These are phyloP conservation scores for Coelogynopora nodosa DNA, from an alignment of 2,888 invertebrate genomes.

Conservation along the genomic window DNA sequence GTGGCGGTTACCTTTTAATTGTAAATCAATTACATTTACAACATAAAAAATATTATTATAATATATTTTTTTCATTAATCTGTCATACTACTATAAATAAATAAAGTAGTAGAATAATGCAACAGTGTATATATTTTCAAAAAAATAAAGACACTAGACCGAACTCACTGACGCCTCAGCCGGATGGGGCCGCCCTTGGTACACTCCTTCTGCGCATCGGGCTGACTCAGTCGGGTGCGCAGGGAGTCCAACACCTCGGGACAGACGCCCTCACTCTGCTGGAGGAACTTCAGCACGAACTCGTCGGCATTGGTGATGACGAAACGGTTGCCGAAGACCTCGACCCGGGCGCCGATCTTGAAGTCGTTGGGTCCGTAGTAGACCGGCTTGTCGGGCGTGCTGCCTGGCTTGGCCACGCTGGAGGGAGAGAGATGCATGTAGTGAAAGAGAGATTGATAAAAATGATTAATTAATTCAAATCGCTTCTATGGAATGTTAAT, in stretches of 20 bases:
- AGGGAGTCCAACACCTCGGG: slow-evolving; percentile 47
- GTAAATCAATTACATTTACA: too few relatives aligned
- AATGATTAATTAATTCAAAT: background rate
- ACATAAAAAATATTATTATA: too few relatives aligned
- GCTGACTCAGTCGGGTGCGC: slow-evolving; percentile 50
- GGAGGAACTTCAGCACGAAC: slow-evolving; percentile 71
- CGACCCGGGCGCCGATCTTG: slow-evolving; percentile 72
- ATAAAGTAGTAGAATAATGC: too few relatives aligned
- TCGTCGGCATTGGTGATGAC: slow-evolving; percentile 77
- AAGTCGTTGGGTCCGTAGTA: slow-evolving; percentile 77
- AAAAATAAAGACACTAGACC: too few relatives aligned
- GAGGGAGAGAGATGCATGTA: too few relatives aligned
- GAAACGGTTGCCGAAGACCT: slow-evolving; percentile 74
- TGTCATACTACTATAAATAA: too few relatives aligned
- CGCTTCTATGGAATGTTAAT: background rate
- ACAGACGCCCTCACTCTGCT: slow-evolving; percentile 56
- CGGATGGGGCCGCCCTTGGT: slow-evolving; percentile 3
- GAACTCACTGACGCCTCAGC: slow-evolving; percentile 32
- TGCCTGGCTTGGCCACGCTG: slow-evolving; percentile 69
- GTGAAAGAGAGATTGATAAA: background rate
- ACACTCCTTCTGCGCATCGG: slow-evolving; percentile 12
- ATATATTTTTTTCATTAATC: too few relatives aligned
- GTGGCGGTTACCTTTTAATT: too few relatives aligned
- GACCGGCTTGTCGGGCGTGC: slow-evolving; percentile 68
- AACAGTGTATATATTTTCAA: too few relatives aligned